Evolutionary conservation across 1,140 invertebrate species (phyloP).

Genomic region (Lucilia sericata): DNA sequence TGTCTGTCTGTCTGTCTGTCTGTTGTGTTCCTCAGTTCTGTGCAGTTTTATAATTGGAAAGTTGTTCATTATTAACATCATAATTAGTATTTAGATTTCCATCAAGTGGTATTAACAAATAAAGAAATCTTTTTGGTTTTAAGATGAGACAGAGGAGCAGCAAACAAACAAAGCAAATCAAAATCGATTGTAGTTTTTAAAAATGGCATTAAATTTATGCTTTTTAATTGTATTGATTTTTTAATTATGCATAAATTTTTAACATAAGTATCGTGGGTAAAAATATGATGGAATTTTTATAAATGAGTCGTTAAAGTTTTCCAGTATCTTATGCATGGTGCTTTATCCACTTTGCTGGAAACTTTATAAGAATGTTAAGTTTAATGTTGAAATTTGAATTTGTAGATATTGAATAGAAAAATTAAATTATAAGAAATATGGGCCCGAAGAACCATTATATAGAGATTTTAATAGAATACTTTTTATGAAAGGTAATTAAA

Average conservation of each 20-base stretch:
- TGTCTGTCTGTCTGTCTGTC: not conserved
- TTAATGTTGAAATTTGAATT: too few relatives aligned
- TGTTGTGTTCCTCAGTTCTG: not conserved
- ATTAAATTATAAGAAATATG: too few relatives aligned
- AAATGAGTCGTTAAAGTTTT: too few relatives aligned
- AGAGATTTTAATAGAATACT: too few relatives aligned
- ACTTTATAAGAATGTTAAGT: too few relatives aligned
- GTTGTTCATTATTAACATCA: slow-evolving; percentile 26
- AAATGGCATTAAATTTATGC: not conserved
- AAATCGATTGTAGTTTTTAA: not conserved
- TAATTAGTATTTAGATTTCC: slow-evolving; percentile 21
- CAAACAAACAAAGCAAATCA: not conserved
- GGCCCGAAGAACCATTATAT: too few relatives aligned
- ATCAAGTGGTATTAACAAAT: not conserved
- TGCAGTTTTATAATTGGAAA: not conserved
- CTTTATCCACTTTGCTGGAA: too few relatives aligned
- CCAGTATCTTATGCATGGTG: too few relatives aligned
- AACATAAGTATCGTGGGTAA: not conserved
- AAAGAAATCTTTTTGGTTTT: not conserved
- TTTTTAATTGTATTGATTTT: slow-evolving; percentile 18
- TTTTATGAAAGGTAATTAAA: too few relatives aligned
- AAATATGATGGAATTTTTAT: too few relatives aligned
- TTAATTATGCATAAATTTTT: not conserved
- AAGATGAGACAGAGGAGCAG: not conserved
- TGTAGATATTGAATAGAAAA: too few relatives aligned